Percentiles rank a stretch among this genome's conserved stretches.
Conservation (phyloP, 1,140 invertebrate species). For the Hyles euphorbiae region DNA sequence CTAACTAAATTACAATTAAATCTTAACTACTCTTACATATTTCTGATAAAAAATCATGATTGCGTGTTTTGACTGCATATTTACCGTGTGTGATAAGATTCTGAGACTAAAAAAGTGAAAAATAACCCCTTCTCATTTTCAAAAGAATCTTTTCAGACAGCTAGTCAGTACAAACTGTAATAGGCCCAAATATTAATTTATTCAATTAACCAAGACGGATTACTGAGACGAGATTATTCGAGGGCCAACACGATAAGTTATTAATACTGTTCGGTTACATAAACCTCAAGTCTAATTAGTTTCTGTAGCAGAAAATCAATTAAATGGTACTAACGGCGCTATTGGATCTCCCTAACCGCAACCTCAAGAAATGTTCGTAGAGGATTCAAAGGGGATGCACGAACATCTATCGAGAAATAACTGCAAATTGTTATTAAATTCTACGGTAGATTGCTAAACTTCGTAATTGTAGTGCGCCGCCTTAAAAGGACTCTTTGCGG, state of each 20-base stretch:
- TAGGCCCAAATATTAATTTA: conserved; percentile 30
- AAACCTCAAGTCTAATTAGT: conserved; percentile 72
- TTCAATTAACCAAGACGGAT: conserved; percentile 41
- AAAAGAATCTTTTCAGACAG: too few relatives aligned
- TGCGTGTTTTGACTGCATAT: too few relatives aligned
- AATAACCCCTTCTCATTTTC: too few relatives aligned
- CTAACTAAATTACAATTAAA: too few relatives aligned
- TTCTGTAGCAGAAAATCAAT: conserved; percentile 69
- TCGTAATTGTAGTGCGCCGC: neutral
- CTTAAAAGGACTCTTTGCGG: neutral
- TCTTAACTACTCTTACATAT: too few relatives aligned
- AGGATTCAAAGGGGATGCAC: conserved; percentile 49
- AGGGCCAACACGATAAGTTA: conserved; percentile 52
- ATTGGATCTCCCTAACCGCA: conserved; percentile 41
- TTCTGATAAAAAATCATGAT: too few relatives aligned
- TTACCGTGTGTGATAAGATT: too few relatives aligned
- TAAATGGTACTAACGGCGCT: conserved; percentile 58
- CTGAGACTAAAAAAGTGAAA: too few relatives aligned
- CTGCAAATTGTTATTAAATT: conserved; percentile 22
- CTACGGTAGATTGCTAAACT: conserved; percentile 10
- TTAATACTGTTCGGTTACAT: conserved; percentile 64
- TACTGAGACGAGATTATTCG: conserved; percentile 38
- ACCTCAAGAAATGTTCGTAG: conserved; percentile 52
- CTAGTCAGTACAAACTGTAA: neutral
- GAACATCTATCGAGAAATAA: conserved; percentile 34